Evolutionary conservation across 2,113 vertebrate species (phyloP).

Genomic region (Spheniscus mendiculus): DNA sequence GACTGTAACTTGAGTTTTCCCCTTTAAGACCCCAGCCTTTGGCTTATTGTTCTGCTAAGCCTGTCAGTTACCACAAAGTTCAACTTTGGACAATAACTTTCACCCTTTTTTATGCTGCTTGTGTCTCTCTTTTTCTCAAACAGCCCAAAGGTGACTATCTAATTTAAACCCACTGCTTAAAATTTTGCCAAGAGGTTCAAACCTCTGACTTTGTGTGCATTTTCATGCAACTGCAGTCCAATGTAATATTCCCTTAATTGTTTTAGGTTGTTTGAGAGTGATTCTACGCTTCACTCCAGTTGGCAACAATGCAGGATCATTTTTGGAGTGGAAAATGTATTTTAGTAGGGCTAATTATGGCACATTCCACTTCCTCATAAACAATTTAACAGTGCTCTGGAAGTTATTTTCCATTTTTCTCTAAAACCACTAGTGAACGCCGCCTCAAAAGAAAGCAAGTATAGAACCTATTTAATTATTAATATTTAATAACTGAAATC

Average conservation of each 20-base stretch:
- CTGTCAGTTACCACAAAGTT: not conserved
- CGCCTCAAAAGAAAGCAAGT: not conserved
- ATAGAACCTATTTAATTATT: not conserved
- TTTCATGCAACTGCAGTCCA: not conserved
- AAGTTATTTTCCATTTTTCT: not conserved
- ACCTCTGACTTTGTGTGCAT: not conserved
- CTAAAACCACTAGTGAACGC: not conserved
- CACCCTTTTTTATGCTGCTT: not conserved
- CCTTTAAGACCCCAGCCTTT: not conserved
- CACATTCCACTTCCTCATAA: not conserved
- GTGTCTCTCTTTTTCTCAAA: not conserved
- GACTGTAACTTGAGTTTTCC: not conserved
- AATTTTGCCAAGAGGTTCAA: not conserved
- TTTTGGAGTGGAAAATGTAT: not conserved
- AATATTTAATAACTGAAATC: not conserved
- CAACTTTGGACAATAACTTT: not conserved
- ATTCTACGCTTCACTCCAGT: not conserved
- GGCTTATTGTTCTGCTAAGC: not conserved
- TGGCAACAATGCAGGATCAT: not conserved
- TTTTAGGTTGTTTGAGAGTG: not conserved
- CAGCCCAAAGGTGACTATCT: not conserved
- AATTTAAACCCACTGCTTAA: not conserved
- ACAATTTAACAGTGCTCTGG: not conserved
- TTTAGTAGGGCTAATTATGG: not conserved
- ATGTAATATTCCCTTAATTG: not conserved